Evolutionary conservation across 2,113 vertebrate genomes (phyloP), one percentile per base, ranked within the genome.

Genomic region (Cheilinus undulatus): DNA sequence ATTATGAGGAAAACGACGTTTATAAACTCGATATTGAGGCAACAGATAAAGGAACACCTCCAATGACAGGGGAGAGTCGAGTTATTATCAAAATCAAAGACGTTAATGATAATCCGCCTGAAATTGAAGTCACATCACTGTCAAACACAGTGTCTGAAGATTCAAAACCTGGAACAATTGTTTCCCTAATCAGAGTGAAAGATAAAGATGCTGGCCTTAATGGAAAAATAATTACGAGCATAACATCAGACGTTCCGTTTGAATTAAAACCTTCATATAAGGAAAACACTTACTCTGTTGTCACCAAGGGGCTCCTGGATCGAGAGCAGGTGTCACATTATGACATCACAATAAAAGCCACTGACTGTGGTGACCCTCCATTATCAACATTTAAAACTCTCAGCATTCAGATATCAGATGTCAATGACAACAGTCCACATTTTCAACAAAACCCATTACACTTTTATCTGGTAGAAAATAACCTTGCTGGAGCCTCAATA

Each of bases 81-180:
- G 86, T 93, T 0, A 54, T 89, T 17, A 75, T 93, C 26, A 86
- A 94, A 1, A 81, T 96, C 11, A 9, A 86, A 63, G 94, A 96
- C 49, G 56, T 94, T 9, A 97, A 97, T 14, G 95, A 97, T 17
- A 96, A 95, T 52, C 19, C 64, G 1, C 93, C 94, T 0, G 84
- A 92, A 32, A 82, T 96, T 38, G 84, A 86, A 1, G 40, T 95
- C 0, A 94, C 91, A 0, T 93, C 92, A 0, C 61, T 94, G 2
- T 93, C 90, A 4, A 86, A 72, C 12, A 61, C 28, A 9, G 71
- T 93, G 14, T 2, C 76, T 2, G 93, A 94, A 53, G 81, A 93
- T 26, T 83, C 89, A 4, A 88, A 82, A 23, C 82, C 78, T 1
- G 92, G 88, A 0, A 93, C 91, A 0, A 71, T 89, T 0, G 69